A percentile compares a stretch with the other conserved stretches of the same genome.
These are phyloP conservation scores for Eriocheir sinensis DNA, from an alignment of 1,140 invertebrate genomes.

Conservation along the genomic window DNA sequence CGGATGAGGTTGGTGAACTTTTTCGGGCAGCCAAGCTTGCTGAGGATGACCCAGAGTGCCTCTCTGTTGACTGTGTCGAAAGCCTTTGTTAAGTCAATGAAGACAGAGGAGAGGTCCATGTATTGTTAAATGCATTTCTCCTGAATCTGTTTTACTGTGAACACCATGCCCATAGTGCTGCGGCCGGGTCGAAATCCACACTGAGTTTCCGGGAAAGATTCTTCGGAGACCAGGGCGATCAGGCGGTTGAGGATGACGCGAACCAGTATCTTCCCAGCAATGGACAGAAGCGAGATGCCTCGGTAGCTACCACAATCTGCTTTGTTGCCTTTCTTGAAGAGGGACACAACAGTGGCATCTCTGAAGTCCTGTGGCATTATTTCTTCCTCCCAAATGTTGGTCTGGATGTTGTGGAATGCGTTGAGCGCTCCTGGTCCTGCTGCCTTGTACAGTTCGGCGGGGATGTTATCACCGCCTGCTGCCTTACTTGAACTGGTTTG, in stretches of 20 bases:
- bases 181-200: slow-evolving; percentile 18
- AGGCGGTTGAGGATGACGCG: slow-evolving; percentile 10
- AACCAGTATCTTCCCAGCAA: slow-evolving; percentile 39
- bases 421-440: too few species aligned
- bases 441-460: not conserved
- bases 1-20: slow-evolving; percentile 36
- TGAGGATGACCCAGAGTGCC: not conserved
- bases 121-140: slow-evolving; percentile 38
- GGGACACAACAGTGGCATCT: too few species aligned
- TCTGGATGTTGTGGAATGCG: too few species aligned
- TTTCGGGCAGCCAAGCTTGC: slow-evolving; percentile 20
- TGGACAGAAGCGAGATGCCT: slow-evolving; percentile 41
- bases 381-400: too few species aligned
- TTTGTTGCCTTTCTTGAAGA: not conserved
- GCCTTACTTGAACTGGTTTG: too few species aligned
- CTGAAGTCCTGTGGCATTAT: too few species aligned
- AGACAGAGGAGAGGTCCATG: not conserved
- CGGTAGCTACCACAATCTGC: not conserved
- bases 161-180: not conserved
- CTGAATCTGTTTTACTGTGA: slow-evolving; percentile 38
- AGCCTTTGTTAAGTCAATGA: slow-evolving; percentile 46
- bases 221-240: not conserved
- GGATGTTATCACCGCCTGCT: not conserved
- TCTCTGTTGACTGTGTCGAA: slow-evolving; percentile 42
- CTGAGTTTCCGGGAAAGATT: not conserved